Evolutionary conservation across 1,140 invertebrate genomes (phyloP), one percentile per base, ranked within the genome.

Genomic region (Latrodectus geometricus): DNA sequence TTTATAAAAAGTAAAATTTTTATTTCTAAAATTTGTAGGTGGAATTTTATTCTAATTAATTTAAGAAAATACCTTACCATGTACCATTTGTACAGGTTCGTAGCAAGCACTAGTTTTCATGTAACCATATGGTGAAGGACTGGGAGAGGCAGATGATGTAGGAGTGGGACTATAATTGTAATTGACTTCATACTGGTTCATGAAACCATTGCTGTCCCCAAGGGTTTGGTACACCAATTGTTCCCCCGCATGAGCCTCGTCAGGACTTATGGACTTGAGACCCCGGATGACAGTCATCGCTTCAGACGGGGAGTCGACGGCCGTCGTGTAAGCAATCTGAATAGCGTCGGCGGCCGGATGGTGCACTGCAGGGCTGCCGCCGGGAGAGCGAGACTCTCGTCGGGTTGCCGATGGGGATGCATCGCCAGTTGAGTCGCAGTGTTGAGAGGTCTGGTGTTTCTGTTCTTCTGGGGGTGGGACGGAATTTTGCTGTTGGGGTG

Each of bases 161-260:
- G 66, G 66, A 21, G 69, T 83, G 20, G 48, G 73, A 20, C 23
- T 65, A 12, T 61, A 56, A 0, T 17, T 3, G 20, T 81, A 81
- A 9, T 61, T 20, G 23, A 79, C 65, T 9, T 35, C 80, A 15
- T 76, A 75, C 56, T 75, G 73, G 9, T 61, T 56, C 50, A 76
- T 72, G 23, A 66, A 75, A 14, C 82, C 73, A 54, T 72, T 72
- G 35, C 73, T 65, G 56, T 84, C 82, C 9, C 82, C 82, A 15
- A 84, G 82, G 5, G 82, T 84, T 15, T 84, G 82, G 61, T 84
- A 84, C 0, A 84, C 82, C 2, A 76, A 49, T 15, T 65, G 82
- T 48, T 84, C 82, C 8, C 80, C 72, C 4, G 20, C 4, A 7
- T 79, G 77, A 12, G 35, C 54, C 23, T 23, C 8, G 3, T 70